Conservation (phyloP, 2,888 invertebrate genomes). For the Dicycla oo region DNA sequence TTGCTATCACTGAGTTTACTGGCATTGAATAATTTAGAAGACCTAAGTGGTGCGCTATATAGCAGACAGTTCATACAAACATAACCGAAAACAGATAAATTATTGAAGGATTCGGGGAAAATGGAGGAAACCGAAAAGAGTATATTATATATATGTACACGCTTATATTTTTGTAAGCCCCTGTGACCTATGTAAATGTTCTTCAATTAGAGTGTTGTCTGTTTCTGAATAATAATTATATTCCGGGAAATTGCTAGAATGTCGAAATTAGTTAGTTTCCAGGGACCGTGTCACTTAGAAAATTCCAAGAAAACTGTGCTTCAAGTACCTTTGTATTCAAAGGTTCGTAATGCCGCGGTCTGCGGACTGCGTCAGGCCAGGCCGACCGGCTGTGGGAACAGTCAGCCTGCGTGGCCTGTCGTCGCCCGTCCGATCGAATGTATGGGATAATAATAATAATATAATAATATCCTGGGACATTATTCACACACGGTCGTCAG, state of each 20-base stretch:
- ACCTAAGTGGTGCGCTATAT: slow-evolving; percentile 52
- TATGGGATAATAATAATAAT: too few relatives aligned
- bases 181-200: background rate
- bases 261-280: background rate
- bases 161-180: background rate
- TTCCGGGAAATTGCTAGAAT: background rate
- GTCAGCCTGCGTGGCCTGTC: too few relatives aligned
- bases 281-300: background rate
- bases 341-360: background rate
- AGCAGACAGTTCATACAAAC: slow-evolving; percentile 15
- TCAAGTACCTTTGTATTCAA: background rate
- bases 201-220: background rate
- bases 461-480: too few relatives aligned
- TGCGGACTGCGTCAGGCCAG: too few relatives aligned
- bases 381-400: too few relatives aligned
- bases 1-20: slow-evolving; percentile 52
- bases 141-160: too few relatives aligned
- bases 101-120: slow-evolving; percentile 15
- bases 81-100: slow-evolving; percentile 24
- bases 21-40: slow-evolving; percentile 59
- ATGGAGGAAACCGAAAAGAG: background rate
- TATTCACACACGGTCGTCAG: too few relatives aligned
- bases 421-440: too few relatives aligned
- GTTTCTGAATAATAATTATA: background rate
- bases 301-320: background rate